Evolutionary conservation across 2,113 vertebrate genomes (phyloP).

Genomic region (Notarius quadriscutis): DNA sequence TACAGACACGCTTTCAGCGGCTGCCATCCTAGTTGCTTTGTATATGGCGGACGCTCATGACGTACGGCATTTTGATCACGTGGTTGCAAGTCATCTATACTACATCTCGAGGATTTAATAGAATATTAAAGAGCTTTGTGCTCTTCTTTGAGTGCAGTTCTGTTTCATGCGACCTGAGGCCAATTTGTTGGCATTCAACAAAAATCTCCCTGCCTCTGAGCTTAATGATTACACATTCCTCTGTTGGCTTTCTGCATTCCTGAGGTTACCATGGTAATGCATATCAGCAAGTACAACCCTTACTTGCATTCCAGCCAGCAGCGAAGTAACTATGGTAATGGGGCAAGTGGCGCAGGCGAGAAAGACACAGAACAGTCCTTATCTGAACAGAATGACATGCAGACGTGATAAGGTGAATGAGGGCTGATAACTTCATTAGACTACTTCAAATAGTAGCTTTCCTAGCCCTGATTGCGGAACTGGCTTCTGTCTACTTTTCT

Average conservation of each 20-base stretch:
- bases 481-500: background rate
- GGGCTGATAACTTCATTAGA: background rate
- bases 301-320: constrained; percentile 14
- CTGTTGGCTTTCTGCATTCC: constrained; percentile 61
- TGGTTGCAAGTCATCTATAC: too few species aligned
- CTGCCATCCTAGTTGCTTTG: too few species aligned
- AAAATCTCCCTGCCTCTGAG: constrained; percentile 29
- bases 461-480: background rate
- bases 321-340: background rate
- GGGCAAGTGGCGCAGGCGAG: background rate
- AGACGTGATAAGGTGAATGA: constrained; percentile 7
- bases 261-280: constrained; percentile 66
- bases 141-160: background rate
- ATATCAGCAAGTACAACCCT: constrained; percentile 49
- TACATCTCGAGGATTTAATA: background rate
- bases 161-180: constrained; percentile 2
- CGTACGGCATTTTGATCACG: too few species aligned
- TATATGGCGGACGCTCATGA: too few species aligned
- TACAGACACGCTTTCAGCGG: too few species aligned
- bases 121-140: background rate
- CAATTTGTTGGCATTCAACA: constrained; percentile 19
- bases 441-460: constrained; percentile 5
- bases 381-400: background rate
- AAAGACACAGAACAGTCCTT: constrained; percentile 13
- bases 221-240: constrained; percentile 74